Evolutionary conservation across 2,888 invertebrate species (phyloP).

Genomic region (Himalopsyche japonica): DNA sequence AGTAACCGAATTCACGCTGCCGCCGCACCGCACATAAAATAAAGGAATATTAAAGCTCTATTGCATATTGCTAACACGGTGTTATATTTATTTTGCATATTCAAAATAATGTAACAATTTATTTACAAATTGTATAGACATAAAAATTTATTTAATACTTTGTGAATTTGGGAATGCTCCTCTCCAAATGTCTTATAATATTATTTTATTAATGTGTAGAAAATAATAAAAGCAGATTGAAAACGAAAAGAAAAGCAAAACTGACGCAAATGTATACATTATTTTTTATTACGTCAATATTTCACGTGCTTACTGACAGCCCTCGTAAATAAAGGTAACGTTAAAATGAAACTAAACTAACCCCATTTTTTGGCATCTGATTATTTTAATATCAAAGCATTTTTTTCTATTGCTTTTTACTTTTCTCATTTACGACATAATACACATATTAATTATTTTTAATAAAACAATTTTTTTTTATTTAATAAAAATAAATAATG

Average conservation of each 20-base stretch:
- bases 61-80: slow-evolving; percentile 29
- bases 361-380: too few species aligned
- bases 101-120: slow-evolving; percentile 32
- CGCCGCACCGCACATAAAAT: slow-evolving; percentile 3
- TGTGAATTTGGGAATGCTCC: not conserved
- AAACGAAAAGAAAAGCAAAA: not conserved
- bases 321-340: too few species aligned
- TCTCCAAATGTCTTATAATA: not conserved
- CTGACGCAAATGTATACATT: not conserved
- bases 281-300: not conserved
- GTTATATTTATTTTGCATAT: slow-evolving; percentile 26
- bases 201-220: not conserved
- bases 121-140: slow-evolving; percentile 19
- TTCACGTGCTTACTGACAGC: not conserved
- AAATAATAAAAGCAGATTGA: not conserved
- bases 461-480: too few species aligned
- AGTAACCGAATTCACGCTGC: not conserved
- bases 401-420: too few species aligned
- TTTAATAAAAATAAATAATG: too few species aligned
- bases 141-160: slow-evolving; percentile 25
- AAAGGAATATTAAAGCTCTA: slow-evolving; percentile 23
- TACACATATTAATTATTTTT: too few species aligned
- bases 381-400: too few species aligned
- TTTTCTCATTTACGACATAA: too few species aligned
- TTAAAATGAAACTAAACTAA: too few species aligned